Percentiles rank a stretch among this genome's conserved stretches.
Evolutionary conservation across 2,797 vertebrate genomes (phyloP).

Genomic region (Sebastes ruberrimus): DNA sequence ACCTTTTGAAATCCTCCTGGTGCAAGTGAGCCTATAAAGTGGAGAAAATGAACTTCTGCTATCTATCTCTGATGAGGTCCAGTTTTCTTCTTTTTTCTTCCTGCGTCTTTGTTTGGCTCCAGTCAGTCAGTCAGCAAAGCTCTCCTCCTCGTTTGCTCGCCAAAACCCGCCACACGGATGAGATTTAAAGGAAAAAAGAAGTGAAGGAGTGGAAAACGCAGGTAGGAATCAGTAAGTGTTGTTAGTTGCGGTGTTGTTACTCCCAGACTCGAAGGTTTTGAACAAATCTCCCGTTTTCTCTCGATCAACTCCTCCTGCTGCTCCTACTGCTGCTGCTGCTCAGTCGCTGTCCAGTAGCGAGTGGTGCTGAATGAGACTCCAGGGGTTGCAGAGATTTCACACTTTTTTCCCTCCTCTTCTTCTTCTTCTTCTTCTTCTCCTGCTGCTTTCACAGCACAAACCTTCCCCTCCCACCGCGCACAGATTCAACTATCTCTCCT

Average conservation of each 20-base stretch:
- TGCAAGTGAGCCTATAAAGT: conserved; percentile 22
- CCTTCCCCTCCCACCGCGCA: conserved; percentile 53
- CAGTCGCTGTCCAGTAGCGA: conserved; percentile 70
- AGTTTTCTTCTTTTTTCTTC: background rate
- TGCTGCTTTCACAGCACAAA: conserved; percentile 27
- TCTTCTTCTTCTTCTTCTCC: conserved; percentile 20
- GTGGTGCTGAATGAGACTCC: conserved; percentile 72
- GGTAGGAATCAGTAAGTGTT: background rate
- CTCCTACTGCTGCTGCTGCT: conserved; percentile 37
- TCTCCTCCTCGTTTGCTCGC: conserved; percentile 36
- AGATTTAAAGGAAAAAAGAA: background rate
- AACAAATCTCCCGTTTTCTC: conserved; percentile 28
- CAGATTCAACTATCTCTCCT: conserved; percentile 11
- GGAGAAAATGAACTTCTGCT: conserved; percentile 58
- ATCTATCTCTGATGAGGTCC: conserved; percentile 6
- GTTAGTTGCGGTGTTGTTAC: conserved; percentile 7
- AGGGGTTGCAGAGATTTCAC: conserved; percentile 53
- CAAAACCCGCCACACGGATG: conserved; percentile 20
- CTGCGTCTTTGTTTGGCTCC: conserved; percentile 60
- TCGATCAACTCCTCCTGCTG: conserved; percentile 49
- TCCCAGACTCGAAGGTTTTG: conserved; percentile 29
- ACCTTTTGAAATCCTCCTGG: conserved; percentile 49
- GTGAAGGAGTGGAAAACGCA: conserved; percentile 18
- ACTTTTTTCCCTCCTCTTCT: conserved; percentile 35
- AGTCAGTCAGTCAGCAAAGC: conserved; percentile 16